Evolutionary conservation across 2,797 vertebrate species (phyloP).

Genomic region (Enteromius viviparus): DNA sequence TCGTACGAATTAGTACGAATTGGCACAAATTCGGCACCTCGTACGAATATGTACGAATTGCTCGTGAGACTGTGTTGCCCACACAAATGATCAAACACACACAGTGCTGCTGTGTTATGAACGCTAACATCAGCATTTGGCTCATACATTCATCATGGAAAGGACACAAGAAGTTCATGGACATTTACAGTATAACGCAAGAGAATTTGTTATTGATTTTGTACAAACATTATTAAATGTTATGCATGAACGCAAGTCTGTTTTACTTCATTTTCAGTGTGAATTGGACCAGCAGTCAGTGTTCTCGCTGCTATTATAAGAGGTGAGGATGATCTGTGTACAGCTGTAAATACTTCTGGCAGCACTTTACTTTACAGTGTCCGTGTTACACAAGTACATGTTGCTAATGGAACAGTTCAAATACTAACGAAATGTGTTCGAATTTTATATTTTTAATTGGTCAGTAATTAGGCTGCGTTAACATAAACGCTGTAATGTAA

Average conservation of each 20-base stretch:
- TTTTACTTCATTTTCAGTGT: conserved; percentile 55
- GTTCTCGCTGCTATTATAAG: conserved; percentile 42
- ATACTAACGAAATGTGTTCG: background rate
- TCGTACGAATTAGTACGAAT: too few relatives aligned
- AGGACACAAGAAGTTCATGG: conserved; percentile 23
- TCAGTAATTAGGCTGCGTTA: background rate
- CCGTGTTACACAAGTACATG: background rate
- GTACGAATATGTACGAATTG: too few relatives aligned
- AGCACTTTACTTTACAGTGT: conserved; percentile 21
- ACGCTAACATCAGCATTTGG: conserved; percentile 45
- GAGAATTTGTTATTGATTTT: conserved; percentile 58
- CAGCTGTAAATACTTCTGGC: conserved; percentile 58
- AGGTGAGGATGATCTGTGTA: conserved; percentile 43
- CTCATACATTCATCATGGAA: conserved; percentile 38
- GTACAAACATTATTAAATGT: conserved; percentile 59
- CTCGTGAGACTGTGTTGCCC: background rate
- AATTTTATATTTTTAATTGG: background rate
- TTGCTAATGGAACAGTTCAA: background rate
- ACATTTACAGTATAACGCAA: conserved; percentile 53
- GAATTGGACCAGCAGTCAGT: conserved; percentile 31
- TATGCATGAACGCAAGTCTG: conserved; percentile 61
- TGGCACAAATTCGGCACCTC: too few relatives aligned
- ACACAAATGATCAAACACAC: conserved; percentile 46
- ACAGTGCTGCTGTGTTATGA: conserved; percentile 47
- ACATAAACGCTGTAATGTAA: conserved; percentile 23